Evolutionary conservation across 2,113 vertebrate species (phyloP), one percentile per base, ranked within the genome.

Genomic region (Psittacula cyanocephala): DNA sequence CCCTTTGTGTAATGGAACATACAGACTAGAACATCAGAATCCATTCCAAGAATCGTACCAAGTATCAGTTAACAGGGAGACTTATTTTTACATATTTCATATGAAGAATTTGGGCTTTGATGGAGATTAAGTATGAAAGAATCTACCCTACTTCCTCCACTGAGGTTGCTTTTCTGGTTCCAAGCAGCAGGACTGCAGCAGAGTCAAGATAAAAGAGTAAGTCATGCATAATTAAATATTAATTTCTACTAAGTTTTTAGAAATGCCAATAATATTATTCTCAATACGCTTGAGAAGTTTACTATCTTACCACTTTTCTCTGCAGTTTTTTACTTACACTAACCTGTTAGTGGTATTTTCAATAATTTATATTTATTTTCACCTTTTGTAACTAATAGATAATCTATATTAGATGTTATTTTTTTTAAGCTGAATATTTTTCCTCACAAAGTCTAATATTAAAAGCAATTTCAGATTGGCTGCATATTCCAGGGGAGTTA

Each of bases 21-120:
- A 72, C 60, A 93, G 77, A 75, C 80, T 88, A 95, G 81, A 72
- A 95, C 37, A n/a, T 69, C 81, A 85, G 74, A 68, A 91, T 49
- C 92, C 83, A 81, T 65, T 71, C 83, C 88, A 89, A 93, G 44
- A 72, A 49, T 50, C 59, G 8, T 81, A 49, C 84, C 92, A 95
- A 91, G 62, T 64, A 96, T 13, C 93, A 89, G 50, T 64, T 72
- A 93, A 92, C 81, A 96, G 84, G 52, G 65, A 95, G 88, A 84
- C 44, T 76, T 63, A 49, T 82, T 94, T 97, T 92, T 53, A 72
- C 57, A 69, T 76, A 70, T 60, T 94, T 95, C 79, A 60, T 69
- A 41, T 11, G 76, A 72, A 80, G 72, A 74, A 70, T 86, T 88
- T 92, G 44, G 90, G 77, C 44, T 95, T 91, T 71, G 39, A 83